phyloP scores from a whole-genome alignment of 1,140 invertebrate species.

The Drosophila auraria region DNA sequence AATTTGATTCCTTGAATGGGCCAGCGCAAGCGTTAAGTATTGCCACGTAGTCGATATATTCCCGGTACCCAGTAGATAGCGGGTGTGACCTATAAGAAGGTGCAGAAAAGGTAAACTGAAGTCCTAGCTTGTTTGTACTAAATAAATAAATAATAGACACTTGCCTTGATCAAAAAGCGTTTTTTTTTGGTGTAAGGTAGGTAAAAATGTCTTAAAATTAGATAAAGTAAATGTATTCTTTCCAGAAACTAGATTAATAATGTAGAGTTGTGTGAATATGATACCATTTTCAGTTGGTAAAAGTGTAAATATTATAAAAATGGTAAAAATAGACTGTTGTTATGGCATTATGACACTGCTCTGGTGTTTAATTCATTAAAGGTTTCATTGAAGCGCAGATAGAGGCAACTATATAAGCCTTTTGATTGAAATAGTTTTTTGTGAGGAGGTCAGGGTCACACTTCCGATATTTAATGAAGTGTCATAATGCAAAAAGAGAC shows the following conservation, averaged over 20 bases:
- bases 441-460: background rate
- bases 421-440: background rate
- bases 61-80: conserved; percentile 36
- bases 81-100: conserved; percentile 4
- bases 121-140: background rate
- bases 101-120: background rate
- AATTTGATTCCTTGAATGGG: conserved; percentile 79
- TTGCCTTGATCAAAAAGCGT: too few species aligned
- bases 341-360: background rate
- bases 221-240: too few species aligned
- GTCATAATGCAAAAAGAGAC: background rate
- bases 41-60: conserved; percentile 56
- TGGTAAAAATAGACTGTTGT: too few species aligned
- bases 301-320: background rate
- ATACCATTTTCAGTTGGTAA: background rate
- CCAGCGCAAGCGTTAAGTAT: conserved; percentile 61
- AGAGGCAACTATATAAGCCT: background rate
- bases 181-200: background rate
- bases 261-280: background rate
- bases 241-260: background rate
- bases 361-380: background rate
- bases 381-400: background rate
- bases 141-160: background rate
- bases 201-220: background rate
- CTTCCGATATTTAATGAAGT: background rate